Conservation (phyloP, 2,888 invertebrate species). For the Priocnemis perturbator region DNA sequence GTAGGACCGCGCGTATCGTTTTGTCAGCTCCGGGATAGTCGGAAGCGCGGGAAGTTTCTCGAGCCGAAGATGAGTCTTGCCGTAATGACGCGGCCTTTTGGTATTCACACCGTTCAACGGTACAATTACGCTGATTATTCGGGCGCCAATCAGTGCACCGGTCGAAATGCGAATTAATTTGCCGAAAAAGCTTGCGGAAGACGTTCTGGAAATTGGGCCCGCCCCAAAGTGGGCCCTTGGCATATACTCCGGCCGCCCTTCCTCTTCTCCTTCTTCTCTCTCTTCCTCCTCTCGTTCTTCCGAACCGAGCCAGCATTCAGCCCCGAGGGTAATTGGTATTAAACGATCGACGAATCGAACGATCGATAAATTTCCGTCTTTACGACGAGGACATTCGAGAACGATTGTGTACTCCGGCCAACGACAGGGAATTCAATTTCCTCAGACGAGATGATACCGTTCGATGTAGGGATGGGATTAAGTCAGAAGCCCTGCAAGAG, state of each 20-base stretch:
- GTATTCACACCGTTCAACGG: too few species aligned
- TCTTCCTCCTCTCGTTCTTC: neutral
- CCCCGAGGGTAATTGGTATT: slow-evolving; percentile 54
- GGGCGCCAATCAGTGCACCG: neutral
- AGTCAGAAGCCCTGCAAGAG: slow-evolving; percentile 23
- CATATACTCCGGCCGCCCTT: slow-evolving; percentile 13
- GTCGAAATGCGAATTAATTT: slow-evolving; percentile 30
- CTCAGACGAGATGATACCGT: slow-evolving; percentile 40
- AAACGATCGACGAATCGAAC: slow-evolving; percentile 50
- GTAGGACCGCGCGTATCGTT: too few species aligned
- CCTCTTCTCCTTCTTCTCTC: neutral
- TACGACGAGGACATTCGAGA: slow-evolving; percentile 31
- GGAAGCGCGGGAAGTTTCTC: too few species aligned
- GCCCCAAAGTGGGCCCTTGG: slow-evolving; percentile 8
- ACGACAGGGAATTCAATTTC: slow-evolving; percentile 43
- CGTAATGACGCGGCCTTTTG: too few species aligned
- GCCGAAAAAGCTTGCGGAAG: slow-evolving; percentile 14
- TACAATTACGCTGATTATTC: too few species aligned
- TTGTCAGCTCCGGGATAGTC: too few species aligned
- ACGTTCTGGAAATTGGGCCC: slow-evolving; percentile 20
- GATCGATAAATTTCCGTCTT: slow-evolving; percentile 51
- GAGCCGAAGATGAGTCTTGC: too few species aligned
- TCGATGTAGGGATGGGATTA: slow-evolving; percentile 9
- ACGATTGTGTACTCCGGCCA: slow-evolving; percentile 16
- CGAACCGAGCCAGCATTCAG: slow-evolving; percentile 2